Conservation (phyloP, 2,113 vertebrate species). For the Turdus rufiventris region DNA sequence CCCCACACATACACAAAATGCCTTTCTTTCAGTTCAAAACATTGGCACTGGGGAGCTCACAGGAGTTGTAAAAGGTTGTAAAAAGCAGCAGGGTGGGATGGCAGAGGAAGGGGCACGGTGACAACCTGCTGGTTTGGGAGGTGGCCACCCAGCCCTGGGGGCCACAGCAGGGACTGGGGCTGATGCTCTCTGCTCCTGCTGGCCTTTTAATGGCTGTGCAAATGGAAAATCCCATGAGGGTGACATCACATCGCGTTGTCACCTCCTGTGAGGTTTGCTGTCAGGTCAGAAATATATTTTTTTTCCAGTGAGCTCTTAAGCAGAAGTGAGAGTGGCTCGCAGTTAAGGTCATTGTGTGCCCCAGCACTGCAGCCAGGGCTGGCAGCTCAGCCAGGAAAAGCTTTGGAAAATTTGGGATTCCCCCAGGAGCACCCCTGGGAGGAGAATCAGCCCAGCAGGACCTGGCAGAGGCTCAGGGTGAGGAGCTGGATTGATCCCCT, state of each 20-base stretch:
- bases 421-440: neutral
- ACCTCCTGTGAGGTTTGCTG: neutral
- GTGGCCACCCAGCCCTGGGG: neutral
- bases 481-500: too few species aligned
- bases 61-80: neutral
- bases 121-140: neutral
- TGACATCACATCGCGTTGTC: neutral
- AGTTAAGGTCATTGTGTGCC: rapidly evolving
- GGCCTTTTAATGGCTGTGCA: neutral
- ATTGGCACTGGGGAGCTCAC: neutral
- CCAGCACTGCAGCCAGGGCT: neutral
- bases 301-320: neutral
- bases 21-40: neutral
- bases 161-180: neutral
- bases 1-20: neutral
- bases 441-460: neutral
- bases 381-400: neutral
- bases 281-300: neutral
- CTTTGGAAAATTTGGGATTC: rapidly evolving
- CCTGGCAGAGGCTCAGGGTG: neutral
- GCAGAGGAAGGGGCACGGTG: neutral
- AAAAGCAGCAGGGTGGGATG: neutral
- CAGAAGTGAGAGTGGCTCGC: rapidly evolving
- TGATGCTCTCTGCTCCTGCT: neutral
- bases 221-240: neutral